Conservation (phyloP, 2,888 invertebrate genomes). For the Epistrophella euchroma region DNA sequence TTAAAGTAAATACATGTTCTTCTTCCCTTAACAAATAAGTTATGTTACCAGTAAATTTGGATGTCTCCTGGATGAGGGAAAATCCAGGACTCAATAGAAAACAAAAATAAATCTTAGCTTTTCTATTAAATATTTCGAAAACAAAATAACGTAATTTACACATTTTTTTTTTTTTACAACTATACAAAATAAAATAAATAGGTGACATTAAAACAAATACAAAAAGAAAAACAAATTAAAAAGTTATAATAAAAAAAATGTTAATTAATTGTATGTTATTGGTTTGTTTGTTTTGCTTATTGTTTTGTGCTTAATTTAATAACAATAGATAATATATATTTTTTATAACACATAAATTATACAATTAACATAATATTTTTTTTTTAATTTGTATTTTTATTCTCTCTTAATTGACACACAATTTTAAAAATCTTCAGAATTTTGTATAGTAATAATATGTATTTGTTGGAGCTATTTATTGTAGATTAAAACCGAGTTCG, state of each 20-base stretch:
- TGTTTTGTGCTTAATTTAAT: conserved; percentile 63
- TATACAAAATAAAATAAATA: conserved; percentile 50
- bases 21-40: conserved; percentile 45
- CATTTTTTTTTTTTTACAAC: conserved; percentile 28
- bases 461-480: conserved; percentile 23
- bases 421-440: conserved; percentile 36
- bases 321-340: conserved; percentile 53
- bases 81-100: conserved; percentile 21
- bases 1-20: conserved; percentile 24
- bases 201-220: neutral
- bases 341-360: conserved; percentile 56
- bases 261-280: neutral
- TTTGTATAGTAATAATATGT: conserved; percentile 28
- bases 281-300: conserved; percentile 65
- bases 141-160: conserved; percentile 34
- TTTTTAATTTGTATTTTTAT: conserved; percentile 28
- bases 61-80: no score
- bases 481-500: conserved; percentile 53
- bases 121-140: conserved; percentile 22
- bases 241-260: conserved; percentile 18
- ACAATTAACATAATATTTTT: conserved; percentile 45
- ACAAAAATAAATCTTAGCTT: conserved; percentile 12
- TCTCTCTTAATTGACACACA: conserved; percentile 67
- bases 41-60: conserved; percentile 32
- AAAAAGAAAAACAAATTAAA: neutral